Evolutionary conservation across 2,797 vertebrate genomes (phyloP).

Genomic region (Eremophila alpestris): DNA sequence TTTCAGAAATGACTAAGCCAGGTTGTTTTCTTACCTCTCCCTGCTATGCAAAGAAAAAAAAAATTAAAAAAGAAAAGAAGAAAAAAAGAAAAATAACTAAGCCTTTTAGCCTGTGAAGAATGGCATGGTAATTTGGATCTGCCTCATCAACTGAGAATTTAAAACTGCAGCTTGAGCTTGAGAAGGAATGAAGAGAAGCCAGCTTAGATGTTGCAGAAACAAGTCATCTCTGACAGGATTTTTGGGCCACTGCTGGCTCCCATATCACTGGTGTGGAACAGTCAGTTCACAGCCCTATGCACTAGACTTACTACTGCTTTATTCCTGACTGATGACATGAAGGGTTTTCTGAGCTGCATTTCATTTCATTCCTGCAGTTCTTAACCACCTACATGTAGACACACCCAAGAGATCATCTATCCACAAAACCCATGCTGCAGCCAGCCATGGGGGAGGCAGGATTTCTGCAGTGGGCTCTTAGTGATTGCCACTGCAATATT

Average conservation of each 20-base stretch:
- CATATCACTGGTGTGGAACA: background rate
- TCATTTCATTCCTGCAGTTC: background rate
- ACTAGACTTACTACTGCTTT: background rate
- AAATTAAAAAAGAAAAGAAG: too few species aligned
- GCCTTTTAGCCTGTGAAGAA: background rate
- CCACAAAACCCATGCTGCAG: background rate
- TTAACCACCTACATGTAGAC: background rate
- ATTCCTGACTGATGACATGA: background rate
- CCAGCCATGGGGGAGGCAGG: background rate
- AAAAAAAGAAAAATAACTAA: rapidly evolving
- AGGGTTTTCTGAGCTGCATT: background rate
- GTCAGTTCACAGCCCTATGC: background rate
- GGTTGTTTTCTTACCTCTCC: background rate
- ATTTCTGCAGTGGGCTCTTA: background rate
- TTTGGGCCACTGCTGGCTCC: background rate
- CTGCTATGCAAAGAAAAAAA: background rate
- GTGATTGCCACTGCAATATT: background rate
- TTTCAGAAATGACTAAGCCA: background rate
- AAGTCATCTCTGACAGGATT: background rate
- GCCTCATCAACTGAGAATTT: conserved; percentile 26
- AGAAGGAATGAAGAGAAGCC: conserved; percentile 26
- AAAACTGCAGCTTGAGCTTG: background rate
- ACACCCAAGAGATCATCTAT: background rate
- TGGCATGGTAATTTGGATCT: background rate
- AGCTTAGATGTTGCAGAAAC: background rate